A percentile compares a stretch with the other conserved stretches of the same genome.
Conservation (phyloP, 2,797 vertebrate genomes). For the Emydoidea blandingii region DNA sequence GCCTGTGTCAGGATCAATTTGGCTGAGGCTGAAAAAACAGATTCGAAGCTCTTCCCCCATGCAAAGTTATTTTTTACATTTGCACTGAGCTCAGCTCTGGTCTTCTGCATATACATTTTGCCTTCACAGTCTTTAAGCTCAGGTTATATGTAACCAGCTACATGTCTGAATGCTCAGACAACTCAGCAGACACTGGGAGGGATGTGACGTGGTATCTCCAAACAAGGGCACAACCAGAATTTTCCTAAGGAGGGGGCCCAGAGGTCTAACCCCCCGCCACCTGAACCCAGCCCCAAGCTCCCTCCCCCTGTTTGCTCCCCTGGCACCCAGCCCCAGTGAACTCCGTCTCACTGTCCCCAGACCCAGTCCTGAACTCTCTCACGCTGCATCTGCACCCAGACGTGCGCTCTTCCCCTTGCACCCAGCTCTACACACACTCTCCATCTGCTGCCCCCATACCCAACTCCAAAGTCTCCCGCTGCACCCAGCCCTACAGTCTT, state of each 20-base stretch:
- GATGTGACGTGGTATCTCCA: rapidly evolving
- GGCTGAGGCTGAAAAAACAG: background rate
- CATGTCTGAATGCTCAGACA: rapidly evolving
- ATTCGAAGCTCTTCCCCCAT: background rate
- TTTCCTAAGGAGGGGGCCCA: background rate
- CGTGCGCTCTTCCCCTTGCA: background rate
- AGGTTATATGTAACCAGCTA: background rate
- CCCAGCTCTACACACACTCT: background rate
- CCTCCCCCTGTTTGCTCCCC: background rate
- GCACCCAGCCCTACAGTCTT: background rate
- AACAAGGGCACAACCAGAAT: background rate
- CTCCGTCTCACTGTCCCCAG: background rate
- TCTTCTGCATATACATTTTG: background rate
- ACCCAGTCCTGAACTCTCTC: background rate
- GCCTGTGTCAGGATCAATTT: background rate
- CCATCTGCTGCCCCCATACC: background rate
- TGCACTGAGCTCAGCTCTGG: rapidly evolving
- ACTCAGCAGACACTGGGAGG: background rate
- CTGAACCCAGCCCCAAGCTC: background rate
- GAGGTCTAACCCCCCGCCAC: rapidly evolving
- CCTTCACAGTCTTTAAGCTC: background rate
- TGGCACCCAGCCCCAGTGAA: no score
- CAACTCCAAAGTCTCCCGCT: background rate
- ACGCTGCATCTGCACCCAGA: background rate
- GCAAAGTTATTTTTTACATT: background rate